Evolutionary conservation across 2,888 invertebrate species (phyloP).

Genomic region (Machimus atricapillus): DNA sequence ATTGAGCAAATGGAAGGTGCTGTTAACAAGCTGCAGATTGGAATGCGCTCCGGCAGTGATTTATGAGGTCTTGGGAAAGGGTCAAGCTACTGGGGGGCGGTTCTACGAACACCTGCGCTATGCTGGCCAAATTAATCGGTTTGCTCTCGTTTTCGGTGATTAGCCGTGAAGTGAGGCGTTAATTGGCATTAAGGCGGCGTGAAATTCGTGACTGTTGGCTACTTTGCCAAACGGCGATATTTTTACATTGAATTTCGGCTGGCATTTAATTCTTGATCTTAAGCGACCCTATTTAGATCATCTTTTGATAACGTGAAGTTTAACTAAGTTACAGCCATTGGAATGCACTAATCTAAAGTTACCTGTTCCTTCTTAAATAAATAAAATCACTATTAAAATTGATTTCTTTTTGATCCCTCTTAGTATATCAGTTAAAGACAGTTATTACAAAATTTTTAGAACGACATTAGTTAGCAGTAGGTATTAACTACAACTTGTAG

Average conservation of each 20-base stretch:
- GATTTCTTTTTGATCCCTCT: too few relatives aligned
- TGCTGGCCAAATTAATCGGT: not conserved
- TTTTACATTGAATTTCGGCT: not conserved
- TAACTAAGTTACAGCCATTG: not conserved
- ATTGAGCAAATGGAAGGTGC: not conserved
- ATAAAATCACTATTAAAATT: too few relatives aligned
- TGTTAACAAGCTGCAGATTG: not conserved
- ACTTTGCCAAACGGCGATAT: not conserved
- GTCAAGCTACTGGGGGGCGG: not conserved
- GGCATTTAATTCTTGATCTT: not conserved
- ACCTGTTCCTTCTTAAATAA: too few relatives aligned
- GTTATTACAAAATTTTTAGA: too few relatives aligned
- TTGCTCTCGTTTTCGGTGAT: not conserved
- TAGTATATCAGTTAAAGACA: too few relatives aligned
- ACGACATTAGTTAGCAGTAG: too few relatives aligned
- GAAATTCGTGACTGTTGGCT: not conserved
- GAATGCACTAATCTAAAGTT: too few relatives aligned
- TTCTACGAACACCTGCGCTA: not conserved
- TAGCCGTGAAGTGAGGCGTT: not conserved
- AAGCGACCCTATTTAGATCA: not conserved
- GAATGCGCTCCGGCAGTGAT: not conserved
- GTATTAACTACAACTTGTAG: too few relatives aligned
- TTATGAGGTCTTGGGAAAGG: not conserved
- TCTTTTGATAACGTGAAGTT: not conserved
- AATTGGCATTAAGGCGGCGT: not conserved